Conservation (phyloP, 2,888 invertebrate genomes). For the Blastobasis lacticolella region DNA sequence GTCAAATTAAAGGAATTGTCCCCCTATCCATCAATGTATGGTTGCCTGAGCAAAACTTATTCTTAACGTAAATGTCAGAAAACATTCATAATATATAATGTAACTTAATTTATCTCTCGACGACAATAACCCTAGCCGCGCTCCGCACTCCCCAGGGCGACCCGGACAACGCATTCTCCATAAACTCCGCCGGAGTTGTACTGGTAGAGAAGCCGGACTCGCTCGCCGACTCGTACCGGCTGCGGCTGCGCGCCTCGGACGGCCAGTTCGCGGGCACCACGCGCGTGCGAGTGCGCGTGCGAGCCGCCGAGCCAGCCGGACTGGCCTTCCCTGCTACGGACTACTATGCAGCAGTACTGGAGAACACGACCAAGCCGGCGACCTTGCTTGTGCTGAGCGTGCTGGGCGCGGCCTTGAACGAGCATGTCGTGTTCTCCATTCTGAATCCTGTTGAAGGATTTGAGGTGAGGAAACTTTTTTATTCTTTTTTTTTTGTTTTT, state of each 20-base stretch:
- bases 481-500: too few species aligned
- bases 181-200: slow-evolving; percentile 70
- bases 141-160: slow-evolving; percentile 72
- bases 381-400: slow-evolving; percentile 90
- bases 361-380: slow-evolving; percentile 88
- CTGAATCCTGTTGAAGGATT: slow-evolving; percentile 92
- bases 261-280: slow-evolving; percentile 85
- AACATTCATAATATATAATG: too few species aligned
- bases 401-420: slow-evolving; percentile 89
- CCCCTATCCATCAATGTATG: too few species aligned
- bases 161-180: slow-evolving; percentile 79
- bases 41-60: too few species aligned
- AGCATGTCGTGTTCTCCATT: slow-evolving; percentile 89
- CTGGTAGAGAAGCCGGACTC: slow-evolving; percentile 61
- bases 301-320: slow-evolving; percentile 71
- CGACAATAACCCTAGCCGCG: too few species aligned
- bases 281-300: slow-evolving; percentile 41
- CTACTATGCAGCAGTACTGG: slow-evolving; percentile 86
- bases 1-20: too few species aligned
- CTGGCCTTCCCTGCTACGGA: slow-evolving; percentile 86
- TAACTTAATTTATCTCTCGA: too few species aligned
- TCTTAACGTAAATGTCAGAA: too few species aligned
- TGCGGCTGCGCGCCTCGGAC: slow-evolving; percentile 90
- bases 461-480: slow-evolving; percentile 54
- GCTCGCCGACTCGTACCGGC: slow-evolving; percentile 71